Conservation (phyloP, 2,797 vertebrate genomes). For the Pogonophryne albipinna region DNA sequence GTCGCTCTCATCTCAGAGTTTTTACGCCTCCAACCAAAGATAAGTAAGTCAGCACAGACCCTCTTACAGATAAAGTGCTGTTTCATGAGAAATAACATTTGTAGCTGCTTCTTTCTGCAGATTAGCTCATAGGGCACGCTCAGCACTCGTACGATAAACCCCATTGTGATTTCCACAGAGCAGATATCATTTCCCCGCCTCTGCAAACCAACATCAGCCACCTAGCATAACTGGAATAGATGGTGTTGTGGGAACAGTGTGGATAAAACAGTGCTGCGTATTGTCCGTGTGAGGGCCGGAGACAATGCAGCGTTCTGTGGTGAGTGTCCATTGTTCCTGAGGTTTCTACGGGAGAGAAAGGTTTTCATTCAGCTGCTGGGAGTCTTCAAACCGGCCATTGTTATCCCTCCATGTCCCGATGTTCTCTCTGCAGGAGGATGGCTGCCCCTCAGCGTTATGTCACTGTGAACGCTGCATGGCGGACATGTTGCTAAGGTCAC, state of each 20-base stretch:
- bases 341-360: too few species aligned
- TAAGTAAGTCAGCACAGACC: slow-evolving; percentile 58
- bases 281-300: too few species aligned
- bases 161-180: slow-evolving; percentile 7
- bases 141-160: slow-evolving; percentile 9
- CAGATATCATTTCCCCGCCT: slow-evolving; percentile 20
- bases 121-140: slow-evolving; percentile 10
- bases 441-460: too few species aligned
- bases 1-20: background rate
- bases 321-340: too few species aligned
- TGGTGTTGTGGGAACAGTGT: background rate
- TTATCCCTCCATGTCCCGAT: too few species aligned
- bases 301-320: too few species aligned
- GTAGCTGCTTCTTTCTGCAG: background rate
- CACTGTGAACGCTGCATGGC: too few species aligned
- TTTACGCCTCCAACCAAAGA: slow-evolving; percentile 5
- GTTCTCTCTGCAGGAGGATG: too few species aligned
- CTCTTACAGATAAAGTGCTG: slow-evolving; percentile 38
- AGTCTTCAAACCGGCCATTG: too few species aligned
- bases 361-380: too few species aligned
- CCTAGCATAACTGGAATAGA: slow-evolving; percentile 65
- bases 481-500: too few species aligned
- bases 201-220: slow-evolving; percentile 49
- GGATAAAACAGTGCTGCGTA: too few species aligned
- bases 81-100: slow-evolving; percentile 27